Evolutionary conservation across 2,888 invertebrate species (phyloP).

Genomic region (Drosophila rubida): DNA sequence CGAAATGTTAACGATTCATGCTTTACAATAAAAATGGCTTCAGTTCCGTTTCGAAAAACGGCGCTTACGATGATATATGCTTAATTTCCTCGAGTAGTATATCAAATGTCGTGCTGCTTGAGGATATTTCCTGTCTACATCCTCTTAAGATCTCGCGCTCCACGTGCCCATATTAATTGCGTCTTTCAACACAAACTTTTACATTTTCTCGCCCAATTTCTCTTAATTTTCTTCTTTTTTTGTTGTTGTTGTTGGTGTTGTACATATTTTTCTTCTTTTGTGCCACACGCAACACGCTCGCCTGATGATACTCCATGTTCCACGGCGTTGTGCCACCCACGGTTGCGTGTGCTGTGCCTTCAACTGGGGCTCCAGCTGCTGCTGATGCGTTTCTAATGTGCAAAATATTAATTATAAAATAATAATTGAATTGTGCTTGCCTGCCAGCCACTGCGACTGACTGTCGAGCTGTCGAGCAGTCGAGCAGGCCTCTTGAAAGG

Average conservation of each 20-base stretch:
- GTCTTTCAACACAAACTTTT: constrained; percentile 39
- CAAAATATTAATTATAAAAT: constrained; percentile 80
- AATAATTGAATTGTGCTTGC: constrained; percentile 76
- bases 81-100: constrained; percentile 13
- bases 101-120: constrained; percentile 22
- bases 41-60: not conserved
- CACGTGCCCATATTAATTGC: constrained; percentile 63
- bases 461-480: not conserved
- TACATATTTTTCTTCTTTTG: constrained; percentile 8
- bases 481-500: constrained; percentile 61
- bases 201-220: constrained; percentile 59
- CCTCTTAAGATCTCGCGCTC: constrained; percentile 20
- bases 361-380: constrained; percentile 59
- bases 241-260: not conserved
- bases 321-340: not conserved
- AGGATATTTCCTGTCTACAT: constrained; percentile 39
- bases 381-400: constrained; percentile 78
- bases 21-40: not conserved
- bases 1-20: not conserved
- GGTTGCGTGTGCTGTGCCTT: constrained; percentile 58
- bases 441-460: not conserved
- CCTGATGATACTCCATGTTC: constrained; percentile 18
- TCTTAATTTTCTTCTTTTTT: constrained; percentile 44
- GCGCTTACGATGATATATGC: constrained; percentile 6
- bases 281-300: constrained; percentile 60